These are phyloP conservation scores for Pinctada fucata DNA, from an alignment of 2,888 invertebrate genomes.

Conservation along the genomic window DNA sequence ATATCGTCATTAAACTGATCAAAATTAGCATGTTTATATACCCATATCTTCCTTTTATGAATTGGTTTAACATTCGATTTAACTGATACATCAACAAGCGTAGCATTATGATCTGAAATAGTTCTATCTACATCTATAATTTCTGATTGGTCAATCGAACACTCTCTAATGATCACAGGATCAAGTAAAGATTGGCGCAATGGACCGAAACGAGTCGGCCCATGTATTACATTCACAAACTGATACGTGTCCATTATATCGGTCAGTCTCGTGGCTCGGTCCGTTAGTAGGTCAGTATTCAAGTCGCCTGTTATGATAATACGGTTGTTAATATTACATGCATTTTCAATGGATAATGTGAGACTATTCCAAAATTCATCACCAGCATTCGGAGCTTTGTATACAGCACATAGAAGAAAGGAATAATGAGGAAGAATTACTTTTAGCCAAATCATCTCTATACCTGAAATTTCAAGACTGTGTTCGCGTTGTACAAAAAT, in stretches of 20 bases:
- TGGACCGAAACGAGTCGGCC: background rate
- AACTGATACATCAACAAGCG: background rate
- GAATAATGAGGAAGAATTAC: too few species aligned
- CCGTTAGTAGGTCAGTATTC: too few species aligned
- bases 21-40: constrained; percentile 4
- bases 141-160: background rate
- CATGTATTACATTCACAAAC: background rate
- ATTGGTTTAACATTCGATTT: background rate
- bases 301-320: too few species aligned
- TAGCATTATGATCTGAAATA: background rate
- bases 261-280: too few species aligned
- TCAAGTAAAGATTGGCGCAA: background rate
- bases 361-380: background rate
- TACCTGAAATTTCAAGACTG: too few species aligned
- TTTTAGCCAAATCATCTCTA: too few species aligned
- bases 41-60: background rate
- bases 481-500: too few species aligned
- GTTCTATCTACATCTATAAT: background rate
- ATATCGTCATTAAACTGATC: too few species aligned
- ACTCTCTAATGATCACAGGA: background rate
- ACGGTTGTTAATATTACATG: background rate
- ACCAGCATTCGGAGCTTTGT: background rate
- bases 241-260: background rate
- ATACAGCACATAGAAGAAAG: constrained; percentile 2
- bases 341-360: background rate